Base-by-base conservation (phyloP, 2,888 invertebrate species). In the Agrotis exclamationis region DNA sequence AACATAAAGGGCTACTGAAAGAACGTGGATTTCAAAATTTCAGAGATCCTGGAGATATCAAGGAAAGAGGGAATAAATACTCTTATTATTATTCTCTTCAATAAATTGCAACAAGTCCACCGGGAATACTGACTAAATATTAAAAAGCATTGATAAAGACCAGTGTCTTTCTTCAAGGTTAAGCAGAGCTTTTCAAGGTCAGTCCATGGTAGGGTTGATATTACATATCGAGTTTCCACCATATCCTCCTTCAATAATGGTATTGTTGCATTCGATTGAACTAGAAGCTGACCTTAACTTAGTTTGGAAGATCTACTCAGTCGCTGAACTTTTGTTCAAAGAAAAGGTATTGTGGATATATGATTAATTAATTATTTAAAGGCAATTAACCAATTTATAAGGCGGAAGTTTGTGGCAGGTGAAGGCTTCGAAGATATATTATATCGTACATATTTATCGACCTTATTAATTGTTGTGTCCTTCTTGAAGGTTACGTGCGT, bases 381-480 rank as follows among this genome's bases (percentile, higher is more conserved):
- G 20, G 11, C 18, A 14, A 47, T 47, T 16, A 3, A 70, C 53
- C 7, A 18, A 53, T 53, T 63, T 53, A 63, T 39, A 73, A 20
- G 24, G 45, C 14, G 3, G 39, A 24, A 20, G 9, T 14, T 4
- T 18, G n/a, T 14, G 1, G 18, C 14, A 20, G 45, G 11, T 14
- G 3, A 14, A 11, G 24, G 20, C 18, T 0, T 24, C 11, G 14
- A 48, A 54, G 47, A 18, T 48, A 11, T 39, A 39, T 39, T 39
- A 39, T 39, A 39, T 39, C 1, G n/a, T n/a, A n/a, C n/a, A 5
- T 74, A 44, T 18, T 0, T 14, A 11, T 63, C 47, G 63, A 63
- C 53, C 20, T 24, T 44, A 74, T 28, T n/a, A n/a, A n/a, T 54
- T 14, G 13, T 54, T 1, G 3, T 44, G n/a, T n/a, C 54, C 64